Percentiles rank a stretch among this genome's conserved stretches.
phyloP scores from a whole-genome alignment of 2,113 vertebrate species.

The Heloderma charlesbogerti region DNA sequence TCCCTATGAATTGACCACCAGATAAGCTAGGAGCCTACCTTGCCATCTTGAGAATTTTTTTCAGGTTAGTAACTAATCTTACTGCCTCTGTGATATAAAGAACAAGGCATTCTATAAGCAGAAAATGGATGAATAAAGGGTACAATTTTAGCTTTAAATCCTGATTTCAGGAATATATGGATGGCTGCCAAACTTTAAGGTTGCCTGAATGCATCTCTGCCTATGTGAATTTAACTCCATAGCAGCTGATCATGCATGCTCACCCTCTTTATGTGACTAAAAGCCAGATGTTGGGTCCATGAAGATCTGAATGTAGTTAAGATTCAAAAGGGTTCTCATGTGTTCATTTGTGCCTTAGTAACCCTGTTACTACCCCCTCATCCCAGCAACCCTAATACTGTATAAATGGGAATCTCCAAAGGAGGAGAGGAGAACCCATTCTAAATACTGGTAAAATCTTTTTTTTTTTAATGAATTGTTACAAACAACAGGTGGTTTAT shows the following conservation, averaged over 20 bases:
- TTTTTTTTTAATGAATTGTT: slow-evolving; percentile 80
- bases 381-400: slow-evolving; percentile 69
- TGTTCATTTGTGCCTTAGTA: slow-evolving; percentile 68
- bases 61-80: not conserved
- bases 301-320: slow-evolving; percentile 68
- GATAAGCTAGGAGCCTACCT: not conserved
- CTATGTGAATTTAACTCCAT: slow-evolving; percentile 71
- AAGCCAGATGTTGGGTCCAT: slow-evolving; percentile 71
- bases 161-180: slow-evolving; percentile 36
- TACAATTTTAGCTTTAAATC: slow-evolving; percentile 42
- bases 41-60: not conserved
- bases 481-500: slow-evolving; percentile 81
- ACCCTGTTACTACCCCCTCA: slow-evolving; percentile 73
- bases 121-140: slow-evolving; percentile 45
- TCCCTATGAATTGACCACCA: not conserved
- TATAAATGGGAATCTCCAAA: slow-evolving; percentile 74
- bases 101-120: accelerated
- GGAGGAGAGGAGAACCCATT: slow-evolving; percentile 69
- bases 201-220: slow-evolving; percentile 74
- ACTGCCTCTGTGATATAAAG: not conserved
- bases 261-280: slow-evolving; percentile 64
- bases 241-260: slow-evolving; percentile 60
- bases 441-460: slow-evolving; percentile 80
- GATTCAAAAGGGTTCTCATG: slow-evolving; percentile 64
- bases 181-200: slow-evolving; percentile 71